Conservation (phyloP, 2,113 vertebrate species). For the Atherinomorus stipes region DNA sequence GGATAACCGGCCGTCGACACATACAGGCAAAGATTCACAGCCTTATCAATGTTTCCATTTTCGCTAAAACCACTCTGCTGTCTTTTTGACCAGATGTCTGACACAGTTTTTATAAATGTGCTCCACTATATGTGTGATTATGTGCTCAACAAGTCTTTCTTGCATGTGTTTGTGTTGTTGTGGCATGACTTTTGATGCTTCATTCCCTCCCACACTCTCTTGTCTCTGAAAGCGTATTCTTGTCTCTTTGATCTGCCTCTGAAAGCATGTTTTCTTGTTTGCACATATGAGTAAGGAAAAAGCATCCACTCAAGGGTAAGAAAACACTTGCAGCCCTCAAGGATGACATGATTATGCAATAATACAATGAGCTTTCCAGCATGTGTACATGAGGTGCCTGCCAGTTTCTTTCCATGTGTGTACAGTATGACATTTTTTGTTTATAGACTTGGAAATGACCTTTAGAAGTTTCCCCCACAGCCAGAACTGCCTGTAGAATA, state of each 20-base stretch:
- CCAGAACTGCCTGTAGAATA: constrained; percentile 61
- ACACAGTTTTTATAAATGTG: constrained; percentile 41
- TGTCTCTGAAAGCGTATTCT: constrained; percentile 30
- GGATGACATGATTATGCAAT: constrained; percentile 32
- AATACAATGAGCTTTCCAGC: constrained; percentile 43
- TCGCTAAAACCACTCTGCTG: constrained; percentile 23
- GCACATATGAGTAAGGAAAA: constrained; percentile 18
- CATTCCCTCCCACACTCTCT: constrained; percentile 25
- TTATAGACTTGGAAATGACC: constrained; percentile 58
- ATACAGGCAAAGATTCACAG: background rate
- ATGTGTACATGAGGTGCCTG: constrained; percentile 58
- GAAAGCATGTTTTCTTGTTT: constrained; percentile 60
- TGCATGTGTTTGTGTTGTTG: constrained; percentile 67
- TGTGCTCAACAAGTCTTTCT: constrained; percentile 17
- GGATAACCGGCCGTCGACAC: constrained; percentile 19
- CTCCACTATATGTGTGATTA: constrained; percentile 29
- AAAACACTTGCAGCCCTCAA: constrained; percentile 20
- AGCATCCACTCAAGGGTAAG: constrained; percentile 2
- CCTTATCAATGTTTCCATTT: constrained; percentile 41
- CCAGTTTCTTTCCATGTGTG: constrained; percentile 33
- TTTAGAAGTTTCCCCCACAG: constrained; percentile 72
- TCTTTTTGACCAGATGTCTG: constrained; percentile 25
- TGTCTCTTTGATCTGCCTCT: constrained; percentile 31
- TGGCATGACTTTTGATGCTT: constrained; percentile 59
- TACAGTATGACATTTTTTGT: constrained; percentile 45